phyloP scores from a whole-genome alignment of 2,888 invertebrate species.

The Ommatoiulus sabulosus region DNA sequence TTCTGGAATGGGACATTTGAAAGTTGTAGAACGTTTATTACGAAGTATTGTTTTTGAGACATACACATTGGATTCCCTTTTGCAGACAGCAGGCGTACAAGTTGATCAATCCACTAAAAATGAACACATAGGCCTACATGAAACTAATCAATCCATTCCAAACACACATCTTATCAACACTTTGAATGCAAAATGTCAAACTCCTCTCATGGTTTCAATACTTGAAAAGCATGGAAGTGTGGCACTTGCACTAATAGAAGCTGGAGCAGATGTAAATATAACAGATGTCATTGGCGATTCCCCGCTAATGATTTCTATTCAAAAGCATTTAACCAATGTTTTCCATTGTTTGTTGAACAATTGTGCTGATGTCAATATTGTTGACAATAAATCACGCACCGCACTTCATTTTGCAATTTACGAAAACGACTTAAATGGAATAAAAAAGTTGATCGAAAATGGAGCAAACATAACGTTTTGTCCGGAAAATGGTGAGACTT shows the following conservation, averaged over 20 bases:
- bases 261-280: background rate
- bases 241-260: background rate
- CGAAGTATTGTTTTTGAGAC: background rate
- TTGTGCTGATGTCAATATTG: background rate
- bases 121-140: too few species aligned
- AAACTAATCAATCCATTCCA: background rate
- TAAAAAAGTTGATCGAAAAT: background rate
- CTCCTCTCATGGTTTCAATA: background rate
- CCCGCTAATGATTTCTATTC: background rate
- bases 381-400: background rate
- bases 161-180: background rate
- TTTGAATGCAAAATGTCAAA: background rate
- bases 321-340: background rate
- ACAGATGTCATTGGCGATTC: background rate
- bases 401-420: conserved; percentile 1
- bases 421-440: background rate
- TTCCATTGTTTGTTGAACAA: background rate
- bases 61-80: background rate
- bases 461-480: background rate
- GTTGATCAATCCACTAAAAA: too few species aligned
- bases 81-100: too few species aligned
- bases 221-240: background rate
- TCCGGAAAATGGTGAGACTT: background rate
- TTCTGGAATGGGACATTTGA: background rate
- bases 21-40: background rate